A percentile compares a stretch with the other conserved stretches of the same genome.
phyloP scores from a whole-genome alignment of 1,140 invertebrate genomes.

The Drosophila tsacasi region DNA sequence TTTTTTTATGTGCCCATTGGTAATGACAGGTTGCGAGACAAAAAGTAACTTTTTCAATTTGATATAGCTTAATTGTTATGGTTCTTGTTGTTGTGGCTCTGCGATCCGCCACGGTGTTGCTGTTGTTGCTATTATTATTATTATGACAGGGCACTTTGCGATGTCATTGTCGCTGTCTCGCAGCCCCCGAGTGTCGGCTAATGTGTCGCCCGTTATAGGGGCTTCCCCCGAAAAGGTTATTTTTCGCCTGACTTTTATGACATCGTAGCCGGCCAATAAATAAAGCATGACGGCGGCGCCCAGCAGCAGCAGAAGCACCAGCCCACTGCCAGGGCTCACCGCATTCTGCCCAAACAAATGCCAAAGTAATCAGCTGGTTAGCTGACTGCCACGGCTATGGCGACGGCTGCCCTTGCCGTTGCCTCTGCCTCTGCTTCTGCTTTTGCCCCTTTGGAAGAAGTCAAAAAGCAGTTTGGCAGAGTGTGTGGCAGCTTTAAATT shows the following conservation, averaged over 20 bases:
- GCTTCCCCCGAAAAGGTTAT: slow-evolving; percentile 68
- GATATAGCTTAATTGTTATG: slow-evolving; percentile 80
- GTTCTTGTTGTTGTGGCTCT: slow-evolving; percentile 41
- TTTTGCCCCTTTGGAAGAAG: slow-evolving; percentile 50
- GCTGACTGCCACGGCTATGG: slow-evolving; percentile 37
- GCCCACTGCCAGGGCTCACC: slow-evolving; percentile 6
- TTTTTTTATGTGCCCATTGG: not conserved
- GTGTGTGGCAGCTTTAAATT: slow-evolving; percentile 79
- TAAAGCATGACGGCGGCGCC: slow-evolving; percentile 48
- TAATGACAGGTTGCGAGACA: slow-evolving; percentile 50
- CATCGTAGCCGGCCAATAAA: slow-evolving; percentile 73
- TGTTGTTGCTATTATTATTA: slow-evolving; percentile 49
- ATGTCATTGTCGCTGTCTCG: slow-evolving; percentile 74
- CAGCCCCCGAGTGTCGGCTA: slow-evolving; percentile 57
- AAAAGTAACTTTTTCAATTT: slow-evolving; percentile 79
- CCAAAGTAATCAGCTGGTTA: slow-evolving; percentile 78
- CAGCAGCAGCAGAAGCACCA: slow-evolving; percentile 13
- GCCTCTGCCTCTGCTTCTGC: not conserved
- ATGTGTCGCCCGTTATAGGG: slow-evolving; percentile 59
- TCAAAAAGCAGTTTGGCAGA: slow-evolving; percentile 74
- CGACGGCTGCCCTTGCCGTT: slow-evolving; percentile 9
- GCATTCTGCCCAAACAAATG: slow-evolving; percentile 68
- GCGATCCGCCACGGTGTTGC: slow-evolving; percentile 2
- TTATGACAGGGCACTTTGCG: slow-evolving; percentile 75
- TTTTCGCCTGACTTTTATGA: slow-evolving; percentile 75